Conservation (phyloP, 2,888 invertebrate species). For the Spodoptera picta region DNA sequence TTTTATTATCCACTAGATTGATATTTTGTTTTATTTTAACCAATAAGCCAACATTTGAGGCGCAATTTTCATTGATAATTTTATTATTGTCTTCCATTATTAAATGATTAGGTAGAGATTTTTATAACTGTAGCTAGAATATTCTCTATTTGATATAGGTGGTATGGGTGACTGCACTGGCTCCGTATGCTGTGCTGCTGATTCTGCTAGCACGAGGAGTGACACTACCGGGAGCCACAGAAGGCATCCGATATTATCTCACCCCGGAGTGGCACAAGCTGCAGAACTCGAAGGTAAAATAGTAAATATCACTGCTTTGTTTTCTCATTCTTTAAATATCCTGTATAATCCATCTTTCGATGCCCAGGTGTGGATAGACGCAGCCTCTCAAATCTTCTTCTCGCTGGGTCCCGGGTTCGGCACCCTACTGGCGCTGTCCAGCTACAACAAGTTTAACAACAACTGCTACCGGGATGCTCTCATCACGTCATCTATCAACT, state of each 20-base stretch:
- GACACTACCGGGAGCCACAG: constrained; percentile 94
- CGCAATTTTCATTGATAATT: too few relatives aligned
- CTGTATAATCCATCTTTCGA: not conserved
- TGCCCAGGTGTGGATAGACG: constrained; percentile 96
- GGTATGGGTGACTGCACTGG: constrained; percentile 98
- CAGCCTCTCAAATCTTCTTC: constrained; percentile 98
- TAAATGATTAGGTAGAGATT: too few relatives aligned
- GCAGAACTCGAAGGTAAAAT: constrained; percentile 91
- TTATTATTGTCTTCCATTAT: too few relatives aligned
- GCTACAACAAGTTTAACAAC: constrained; percentile 98
- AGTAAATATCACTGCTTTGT: not conserved
- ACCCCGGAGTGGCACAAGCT: constrained; percentile 97
- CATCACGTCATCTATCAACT: constrained; percentile 96
- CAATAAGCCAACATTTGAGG: too few relatives aligned
- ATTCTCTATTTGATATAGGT: constrained; percentile 86
- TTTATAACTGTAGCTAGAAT: too few relatives aligned
- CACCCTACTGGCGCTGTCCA: constrained; percentile 95
- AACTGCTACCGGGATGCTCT: constrained; percentile 97
- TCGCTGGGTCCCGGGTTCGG: constrained; percentile 98
- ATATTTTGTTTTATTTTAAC: too few relatives aligned
- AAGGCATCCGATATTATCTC: constrained; percentile 96
- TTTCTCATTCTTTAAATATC: too few relatives aligned
- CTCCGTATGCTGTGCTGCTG: constrained; percentile 96
- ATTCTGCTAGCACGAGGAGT: constrained; percentile 95
- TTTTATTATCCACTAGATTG: too few relatives aligned